These are phyloP conservation scores for Diplodus puntazzo DNA, from an alignment of 2,797 vertebrate genomes.

Conservation along the genomic window DNA sequence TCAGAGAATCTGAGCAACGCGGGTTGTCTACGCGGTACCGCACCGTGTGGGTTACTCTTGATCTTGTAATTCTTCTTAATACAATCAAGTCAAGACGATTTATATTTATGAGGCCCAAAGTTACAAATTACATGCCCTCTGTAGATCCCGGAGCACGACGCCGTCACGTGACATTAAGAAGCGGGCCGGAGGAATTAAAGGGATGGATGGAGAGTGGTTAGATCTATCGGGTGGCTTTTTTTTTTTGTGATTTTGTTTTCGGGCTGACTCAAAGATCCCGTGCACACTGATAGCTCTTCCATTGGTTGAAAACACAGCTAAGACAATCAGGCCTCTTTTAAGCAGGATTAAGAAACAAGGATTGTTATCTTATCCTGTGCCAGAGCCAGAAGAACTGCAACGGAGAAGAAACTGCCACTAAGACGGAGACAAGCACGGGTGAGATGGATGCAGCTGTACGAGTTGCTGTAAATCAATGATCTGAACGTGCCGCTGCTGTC, in stretches of 20 bases:
- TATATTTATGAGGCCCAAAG: constrained; percentile 33
- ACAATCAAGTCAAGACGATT: not conserved
- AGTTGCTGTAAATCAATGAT: constrained; percentile 28
- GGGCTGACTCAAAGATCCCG: not conserved
- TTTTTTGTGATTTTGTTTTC: not conserved
- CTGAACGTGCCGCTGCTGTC: constrained; percentile 8
- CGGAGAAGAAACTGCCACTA: constrained; percentile 18
- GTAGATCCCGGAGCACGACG: not conserved
- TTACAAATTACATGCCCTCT: constrained; percentile 16
- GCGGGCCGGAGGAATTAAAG: constrained; percentile 1
- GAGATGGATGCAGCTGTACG: constrained; percentile 18
- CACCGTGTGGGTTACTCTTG: not conserved
- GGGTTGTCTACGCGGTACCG: not conserved
- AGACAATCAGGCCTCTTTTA: constrained; percentile 48
- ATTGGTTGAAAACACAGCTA: constrained; percentile 19
- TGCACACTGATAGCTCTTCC: not conserved
- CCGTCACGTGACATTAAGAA: not conserved
- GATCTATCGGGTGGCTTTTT: not conserved
- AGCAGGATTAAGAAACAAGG: constrained; percentile 36
- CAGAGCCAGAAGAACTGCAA: constrained; percentile 46
- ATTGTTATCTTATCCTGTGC: constrained; percentile 48
- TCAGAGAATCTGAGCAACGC: not conserved
- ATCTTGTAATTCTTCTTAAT: constrained; percentile 19
- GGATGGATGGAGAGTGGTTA: not conserved
- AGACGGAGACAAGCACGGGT: constrained; percentile 22